Conservation (phyloP, 2,888 invertebrate genomes). For the Apodemia hepburni region DNA sequence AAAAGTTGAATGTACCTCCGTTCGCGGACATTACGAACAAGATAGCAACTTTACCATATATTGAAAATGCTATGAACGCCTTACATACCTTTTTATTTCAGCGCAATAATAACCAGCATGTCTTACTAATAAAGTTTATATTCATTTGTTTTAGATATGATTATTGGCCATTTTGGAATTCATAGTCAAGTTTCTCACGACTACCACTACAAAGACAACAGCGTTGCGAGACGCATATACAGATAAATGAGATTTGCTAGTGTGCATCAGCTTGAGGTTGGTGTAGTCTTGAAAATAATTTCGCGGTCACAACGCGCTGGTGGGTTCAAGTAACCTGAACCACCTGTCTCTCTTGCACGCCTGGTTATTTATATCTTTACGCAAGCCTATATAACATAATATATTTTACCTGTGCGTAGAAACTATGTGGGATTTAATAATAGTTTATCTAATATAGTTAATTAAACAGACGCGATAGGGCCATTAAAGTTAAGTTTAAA, state of each 20-base stretch:
- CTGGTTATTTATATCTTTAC: conserved; percentile 77
- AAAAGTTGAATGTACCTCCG: conserved; percentile 80
- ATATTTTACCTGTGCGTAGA: conserved; percentile 37
- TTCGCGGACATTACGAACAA: conserved; percentile 80
- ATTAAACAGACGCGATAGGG: conserved; percentile 35
- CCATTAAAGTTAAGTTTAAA: conserved; percentile 21
- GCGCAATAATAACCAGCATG: conserved; percentile 38
- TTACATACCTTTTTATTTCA: conserved; percentile 50
- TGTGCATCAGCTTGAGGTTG: conserved; percentile 63
- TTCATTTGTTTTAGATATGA: conserved; percentile 36
- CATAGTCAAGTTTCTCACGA: conserved; percentile 73
- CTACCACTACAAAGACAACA: conserved; percentile 62
- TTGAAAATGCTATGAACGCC: conserved; percentile 39
- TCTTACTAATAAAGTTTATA: conserved; percentile 41
- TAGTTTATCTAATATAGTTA: conserved; percentile 39
- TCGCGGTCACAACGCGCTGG: conserved; percentile 76
- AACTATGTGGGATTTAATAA: conserved; percentile 39
- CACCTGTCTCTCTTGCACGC: conserved; percentile 76
- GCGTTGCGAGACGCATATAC: conserved; percentile 67
- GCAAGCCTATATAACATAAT: conserved; percentile 61
- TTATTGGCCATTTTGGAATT: conserved; percentile 45
- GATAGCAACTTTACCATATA: conserved; percentile 77
- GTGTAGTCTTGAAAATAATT: conserved; percentile 80
- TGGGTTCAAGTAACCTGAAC: conserved; percentile 74
- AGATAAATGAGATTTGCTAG: conserved; percentile 41